phyloP scores from a whole-genome alignment of 1,140 invertebrate species.

The Sycophaga agraensis region DNA sequence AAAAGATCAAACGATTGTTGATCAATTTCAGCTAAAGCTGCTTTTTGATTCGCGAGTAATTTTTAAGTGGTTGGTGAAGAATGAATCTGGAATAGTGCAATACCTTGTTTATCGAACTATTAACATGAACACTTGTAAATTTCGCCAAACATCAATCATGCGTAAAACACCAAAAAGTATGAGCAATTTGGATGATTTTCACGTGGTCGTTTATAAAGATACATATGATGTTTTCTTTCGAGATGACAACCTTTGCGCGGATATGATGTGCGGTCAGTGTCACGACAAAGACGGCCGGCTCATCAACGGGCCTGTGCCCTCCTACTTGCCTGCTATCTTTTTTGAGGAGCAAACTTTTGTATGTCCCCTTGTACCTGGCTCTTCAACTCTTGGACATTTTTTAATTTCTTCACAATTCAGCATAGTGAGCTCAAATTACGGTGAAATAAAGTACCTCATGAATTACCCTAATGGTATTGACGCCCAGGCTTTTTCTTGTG shows the following conservation, averaged over 20 bases:
- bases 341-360: not conserved
- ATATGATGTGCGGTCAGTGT: constrained; percentile 1
- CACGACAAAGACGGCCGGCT: not conserved
- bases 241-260: not conserved
- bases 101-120: not conserved
- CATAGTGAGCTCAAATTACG: not conserved
- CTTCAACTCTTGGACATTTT: not conserved
- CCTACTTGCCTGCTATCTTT: not conserved
- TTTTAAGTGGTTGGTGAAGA: not conserved
- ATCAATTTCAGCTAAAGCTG: not conserved
- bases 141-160: not conserved
- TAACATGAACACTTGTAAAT: not conserved
- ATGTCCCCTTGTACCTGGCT: not conserved
- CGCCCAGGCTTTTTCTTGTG: not conserved
- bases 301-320: not conserved
- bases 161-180: not conserved
- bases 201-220: not conserved
- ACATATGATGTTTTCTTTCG: constrained; percentile 6
- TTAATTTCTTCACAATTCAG: not conserved
- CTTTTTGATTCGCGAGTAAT: not conserved
- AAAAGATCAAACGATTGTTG: not conserved
- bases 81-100: not conserved
- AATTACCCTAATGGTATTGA: not conserved
- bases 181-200: not conserved
- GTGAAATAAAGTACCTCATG: constrained; percentile 1